Conservation (phyloP, 1,140 invertebrate genomes). For the Drosophila sturtevanti region DNA sequence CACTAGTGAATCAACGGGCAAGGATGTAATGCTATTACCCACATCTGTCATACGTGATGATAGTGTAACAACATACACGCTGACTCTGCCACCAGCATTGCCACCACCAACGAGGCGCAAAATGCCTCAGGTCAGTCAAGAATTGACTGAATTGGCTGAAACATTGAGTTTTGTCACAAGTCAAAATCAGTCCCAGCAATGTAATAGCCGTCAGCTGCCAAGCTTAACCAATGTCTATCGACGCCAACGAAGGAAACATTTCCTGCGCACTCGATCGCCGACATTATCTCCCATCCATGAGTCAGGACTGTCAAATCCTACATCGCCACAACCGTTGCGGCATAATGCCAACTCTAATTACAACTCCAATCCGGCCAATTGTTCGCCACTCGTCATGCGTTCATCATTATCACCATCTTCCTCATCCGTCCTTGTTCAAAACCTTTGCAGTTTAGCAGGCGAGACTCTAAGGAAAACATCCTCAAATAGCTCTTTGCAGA, state of each 20-base stretch:
- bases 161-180: conserved; percentile 79
- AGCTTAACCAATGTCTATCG: conserved; percentile 66
- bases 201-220: conserved; percentile 49
- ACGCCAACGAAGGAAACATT: conserved; percentile 83
- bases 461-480: conserved; percentile 59
- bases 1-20: conserved; percentile 58
- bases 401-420: conserved; percentile 22
- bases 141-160: conserved; percentile 84
- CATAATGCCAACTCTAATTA: conserved; percentile 45
- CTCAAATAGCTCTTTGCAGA: conserved; percentile 72
- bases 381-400: conserved; percentile 46
- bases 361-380: conserved; percentile 58
- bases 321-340: conserved; percentile 85
- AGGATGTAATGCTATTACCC: conserved; percentile 73
- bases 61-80: conserved; percentile 63
- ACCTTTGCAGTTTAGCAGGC: conserved; percentile 60
- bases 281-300: conserved; percentile 88
- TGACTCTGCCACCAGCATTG: conserved; percentile 82
- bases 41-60: conserved; percentile 82
- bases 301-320: conserved; percentile 89
- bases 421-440: conserved; percentile 56
- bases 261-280: conserved; percentile 84
- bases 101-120: conserved; percentile 83
- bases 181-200: conserved; percentile 28
- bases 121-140: conserved; percentile 78